Percentiles rank a stretch among this genome's conserved stretches.
phyloP scores from a whole-genome alignment of 1,140 invertebrate genomes.

The Ridgeia piscesae region DNA sequence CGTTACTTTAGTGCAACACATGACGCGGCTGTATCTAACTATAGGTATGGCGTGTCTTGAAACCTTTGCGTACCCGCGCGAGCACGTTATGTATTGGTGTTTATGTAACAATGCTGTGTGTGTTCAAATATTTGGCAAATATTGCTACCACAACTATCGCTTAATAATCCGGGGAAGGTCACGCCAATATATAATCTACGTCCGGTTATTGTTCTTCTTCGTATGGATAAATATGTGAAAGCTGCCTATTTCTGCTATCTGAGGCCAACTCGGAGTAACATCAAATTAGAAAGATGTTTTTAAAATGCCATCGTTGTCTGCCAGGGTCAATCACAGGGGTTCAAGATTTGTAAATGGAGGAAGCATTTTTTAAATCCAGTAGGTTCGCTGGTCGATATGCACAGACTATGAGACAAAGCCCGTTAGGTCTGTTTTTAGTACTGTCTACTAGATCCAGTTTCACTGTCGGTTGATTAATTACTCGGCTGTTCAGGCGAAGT shows the following conservation, averaged over 20 bases:
- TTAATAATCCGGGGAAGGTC: too few species aligned
- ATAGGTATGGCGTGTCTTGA: too few species aligned
- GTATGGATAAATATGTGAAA: neutral
- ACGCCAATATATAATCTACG: too few species aligned
- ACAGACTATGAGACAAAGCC: neutral
- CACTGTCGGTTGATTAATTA: neutral
- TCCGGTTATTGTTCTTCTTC: neutral
- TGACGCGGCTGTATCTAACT: too few species aligned
- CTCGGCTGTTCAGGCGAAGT: neutral
- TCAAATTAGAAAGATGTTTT: neutral
- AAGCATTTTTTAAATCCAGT: neutral
- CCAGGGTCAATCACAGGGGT: neutral
- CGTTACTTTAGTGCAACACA: too few species aligned
- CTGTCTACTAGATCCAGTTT: neutral
- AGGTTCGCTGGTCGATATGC: neutral
- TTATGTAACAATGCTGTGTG: too few species aligned
- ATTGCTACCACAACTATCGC: too few species aligned
- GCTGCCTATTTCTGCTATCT: neutral
- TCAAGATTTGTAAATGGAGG: neutral
- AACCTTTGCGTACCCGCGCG: too few species aligned
- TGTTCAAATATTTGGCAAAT: too few species aligned
- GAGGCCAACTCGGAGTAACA: neutral
- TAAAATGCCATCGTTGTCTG: neutral
- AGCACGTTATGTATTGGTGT: too few species aligned
- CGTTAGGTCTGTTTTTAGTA: neutral